These are phyloP conservation scores for Bicyclus anynana DNA, from an alignment of 1,140 invertebrate genomes.

Conservation along the genomic window DNA sequence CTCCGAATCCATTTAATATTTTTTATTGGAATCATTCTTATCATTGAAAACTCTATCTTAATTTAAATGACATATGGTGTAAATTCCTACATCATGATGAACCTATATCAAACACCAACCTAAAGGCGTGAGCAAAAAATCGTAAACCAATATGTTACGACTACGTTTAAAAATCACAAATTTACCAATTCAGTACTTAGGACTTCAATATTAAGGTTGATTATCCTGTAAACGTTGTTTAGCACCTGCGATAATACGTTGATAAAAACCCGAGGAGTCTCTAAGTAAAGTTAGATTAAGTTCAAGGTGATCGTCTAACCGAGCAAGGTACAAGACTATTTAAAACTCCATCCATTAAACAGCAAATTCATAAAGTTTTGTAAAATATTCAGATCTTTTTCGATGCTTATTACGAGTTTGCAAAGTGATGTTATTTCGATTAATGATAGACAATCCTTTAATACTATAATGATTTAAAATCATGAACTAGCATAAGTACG, in stretches of 20 bases:
- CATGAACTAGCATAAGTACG: no score
- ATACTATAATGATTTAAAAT: no score
- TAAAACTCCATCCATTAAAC: not conserved
- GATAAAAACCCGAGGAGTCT: conserved; percentile 13
- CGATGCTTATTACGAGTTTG: no score
- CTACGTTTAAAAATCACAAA: not conserved
- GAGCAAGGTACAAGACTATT: not conserved
- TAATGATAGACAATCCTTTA: no score
- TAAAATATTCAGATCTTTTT: no score
- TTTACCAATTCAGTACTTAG: conserved; percentile 4
- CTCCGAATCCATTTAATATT: not conserved
- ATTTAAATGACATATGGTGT: not conserved
- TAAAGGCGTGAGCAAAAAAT: conserved; percentile 5
- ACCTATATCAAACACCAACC: not conserved
- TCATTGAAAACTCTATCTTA: not conserved
- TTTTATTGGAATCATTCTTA: not conserved
- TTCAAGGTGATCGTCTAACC: conserved; percentile 11
- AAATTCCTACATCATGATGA: not conserved
- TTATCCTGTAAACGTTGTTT: not conserved
- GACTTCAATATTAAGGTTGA: not conserved
- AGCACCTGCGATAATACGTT: conserved; percentile 2
- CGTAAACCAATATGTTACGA: conserved; percentile 16
- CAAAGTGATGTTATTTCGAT: no score
- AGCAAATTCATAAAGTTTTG: not conserved
- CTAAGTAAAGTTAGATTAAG: conserved; percentile 10